Conservation (phyloP, 2,113 vertebrate genomes). For the Mirza zaza region DNA sequence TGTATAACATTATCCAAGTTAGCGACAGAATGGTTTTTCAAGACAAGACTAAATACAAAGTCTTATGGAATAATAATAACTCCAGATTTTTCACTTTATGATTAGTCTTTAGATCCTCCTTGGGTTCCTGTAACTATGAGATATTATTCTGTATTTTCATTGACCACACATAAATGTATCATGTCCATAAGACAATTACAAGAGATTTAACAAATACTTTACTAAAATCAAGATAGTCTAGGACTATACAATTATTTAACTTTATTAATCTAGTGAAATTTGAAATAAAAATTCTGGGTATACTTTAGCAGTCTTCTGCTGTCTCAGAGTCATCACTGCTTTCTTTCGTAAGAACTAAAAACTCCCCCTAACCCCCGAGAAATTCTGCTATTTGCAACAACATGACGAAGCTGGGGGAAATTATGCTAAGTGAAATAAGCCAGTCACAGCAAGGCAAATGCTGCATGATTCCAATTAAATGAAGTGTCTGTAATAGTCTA, state of each 20-base stretch:
- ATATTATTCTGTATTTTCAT: neutral
- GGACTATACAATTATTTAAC: neutral
- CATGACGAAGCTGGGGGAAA: neutral
- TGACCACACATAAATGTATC: neutral
- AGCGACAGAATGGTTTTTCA: neutral
- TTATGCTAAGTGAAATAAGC: neutral
- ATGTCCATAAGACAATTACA: neutral
- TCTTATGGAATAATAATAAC: neutral
- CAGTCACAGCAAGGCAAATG: too few relatives aligned
- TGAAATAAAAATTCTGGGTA: neutral
- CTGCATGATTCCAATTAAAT: neutral
- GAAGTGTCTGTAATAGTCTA: neutral
- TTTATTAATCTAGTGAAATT: neutral
- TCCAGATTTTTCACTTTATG: neutral
- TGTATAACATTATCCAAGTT: neutral
- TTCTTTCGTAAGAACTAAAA: neutral
- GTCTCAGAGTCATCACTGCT: neutral
- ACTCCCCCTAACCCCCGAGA: neutral
- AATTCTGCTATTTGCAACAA: neutral
- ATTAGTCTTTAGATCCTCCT: neutral
- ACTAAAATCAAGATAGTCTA: neutral
- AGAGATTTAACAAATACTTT: neutral
- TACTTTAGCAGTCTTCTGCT: neutral
- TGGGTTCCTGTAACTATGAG: neutral
- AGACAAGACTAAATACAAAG: neutral